A percentile compares a stretch with the other conserved stretches of the same genome.
phyloP scores from a whole-genome alignment of 2,113 vertebrate genomes.

The Corynorhinus townsendii region DNA sequence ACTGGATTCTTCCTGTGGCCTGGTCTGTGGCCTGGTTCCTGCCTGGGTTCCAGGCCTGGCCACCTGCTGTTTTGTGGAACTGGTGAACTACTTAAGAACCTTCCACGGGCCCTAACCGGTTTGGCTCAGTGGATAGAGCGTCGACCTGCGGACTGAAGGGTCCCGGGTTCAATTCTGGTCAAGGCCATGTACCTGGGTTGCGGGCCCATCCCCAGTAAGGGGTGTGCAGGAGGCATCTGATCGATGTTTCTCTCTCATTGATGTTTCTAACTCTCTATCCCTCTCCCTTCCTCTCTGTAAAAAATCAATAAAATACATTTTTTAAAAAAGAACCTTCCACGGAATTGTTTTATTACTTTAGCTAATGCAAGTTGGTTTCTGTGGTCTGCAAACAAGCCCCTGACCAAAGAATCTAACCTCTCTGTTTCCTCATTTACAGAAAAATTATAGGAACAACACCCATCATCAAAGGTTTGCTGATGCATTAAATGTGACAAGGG shows the following conservation, averaged over 20 bases:
- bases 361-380: not conserved
- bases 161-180: too few species aligned
- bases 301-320: too few species aligned
- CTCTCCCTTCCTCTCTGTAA: too few species aligned
- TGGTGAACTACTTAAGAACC: not conserved
- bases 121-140: too few species aligned
- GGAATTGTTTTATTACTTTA: not conserved
- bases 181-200: too few species aligned
- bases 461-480: not conserved
- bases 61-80: not conserved
- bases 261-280: too few species aligned
- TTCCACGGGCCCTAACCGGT: not conserved
- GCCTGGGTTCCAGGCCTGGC: not conserved
- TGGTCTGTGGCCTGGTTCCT: not conserved
- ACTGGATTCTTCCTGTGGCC: not conserved
- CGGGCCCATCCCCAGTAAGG: too few species aligned
- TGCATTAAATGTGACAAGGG: not conserved
- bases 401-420: not conserved
- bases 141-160: too few species aligned
- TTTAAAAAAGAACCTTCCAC: not conserved
- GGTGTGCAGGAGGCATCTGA: too few species aligned
- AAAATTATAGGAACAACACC: not conserved
- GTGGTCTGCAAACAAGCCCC: not conserved
- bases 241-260: too few species aligned
- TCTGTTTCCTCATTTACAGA: not conserved